Evolutionary conservation across 2,797 vertebrate genomes (phyloP).

Genomic region (Fringilla coelebs): DNA sequence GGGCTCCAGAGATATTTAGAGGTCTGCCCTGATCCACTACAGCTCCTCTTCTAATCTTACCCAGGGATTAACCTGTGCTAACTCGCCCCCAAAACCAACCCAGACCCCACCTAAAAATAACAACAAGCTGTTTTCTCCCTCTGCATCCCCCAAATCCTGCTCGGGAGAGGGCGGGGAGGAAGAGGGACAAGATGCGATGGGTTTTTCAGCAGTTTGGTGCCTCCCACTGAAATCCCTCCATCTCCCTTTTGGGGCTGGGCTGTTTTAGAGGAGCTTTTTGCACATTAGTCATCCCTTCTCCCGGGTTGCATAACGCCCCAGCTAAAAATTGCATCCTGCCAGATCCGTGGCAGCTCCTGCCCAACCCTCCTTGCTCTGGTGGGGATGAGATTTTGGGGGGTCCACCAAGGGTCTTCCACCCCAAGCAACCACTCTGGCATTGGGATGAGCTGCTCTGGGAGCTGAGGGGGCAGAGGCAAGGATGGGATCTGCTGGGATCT

Average conservation of each 20-base stretch:
- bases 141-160: background rate
- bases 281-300: slow-evolving; percentile 66
- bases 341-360: slow-evolving; percentile 56
- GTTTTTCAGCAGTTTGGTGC: slow-evolving; percentile 36
- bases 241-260: slow-evolving; percentile 39
- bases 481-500: background rate
- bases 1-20: background rate
- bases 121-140: background rate
- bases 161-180: background rate
- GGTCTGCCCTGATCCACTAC: background rate
- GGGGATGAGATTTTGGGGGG: background rate
- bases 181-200: slow-evolving; percentile 8
- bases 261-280: slow-evolving; percentile 49
- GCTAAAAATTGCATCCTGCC: slow-evolving; percentile 72
- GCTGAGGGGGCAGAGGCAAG: background rate
- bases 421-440: rapidly evolving
- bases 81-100: background rate
- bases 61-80: background rate
- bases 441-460: background rate
- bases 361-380: background rate
- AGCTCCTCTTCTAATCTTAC: background rate
- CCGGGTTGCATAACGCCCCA: slow-evolving; percentile 69
- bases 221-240: slow-evolving; percentile 50
- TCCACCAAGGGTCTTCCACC: background rate
- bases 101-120: background rate